phyloP scores from a whole-genome alignment of 2,113 vertebrate genomes.

The Vombatus ursinus region DNA sequence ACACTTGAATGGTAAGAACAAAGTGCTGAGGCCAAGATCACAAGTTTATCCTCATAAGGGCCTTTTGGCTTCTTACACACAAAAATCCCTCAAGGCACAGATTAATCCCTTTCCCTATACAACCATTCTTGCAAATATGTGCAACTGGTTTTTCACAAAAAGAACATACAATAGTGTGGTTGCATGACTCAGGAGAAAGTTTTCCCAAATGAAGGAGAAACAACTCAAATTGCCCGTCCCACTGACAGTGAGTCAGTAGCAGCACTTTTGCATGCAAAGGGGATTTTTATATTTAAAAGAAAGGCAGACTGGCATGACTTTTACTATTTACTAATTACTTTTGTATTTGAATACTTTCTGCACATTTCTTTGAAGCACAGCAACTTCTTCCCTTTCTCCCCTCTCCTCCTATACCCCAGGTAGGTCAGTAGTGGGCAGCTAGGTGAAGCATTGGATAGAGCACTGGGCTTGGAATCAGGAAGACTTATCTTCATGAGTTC shows the following conservation, averaged over 20 bases:
- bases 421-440: not conserved
- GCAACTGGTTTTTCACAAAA: not conserved
- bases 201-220: not conserved
- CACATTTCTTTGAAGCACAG: not conserved
- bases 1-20: not conserved
- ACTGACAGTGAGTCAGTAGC: not conserved
- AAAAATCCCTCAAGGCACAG: not conserved
- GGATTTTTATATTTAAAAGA: not conserved
- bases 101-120: not conserved
- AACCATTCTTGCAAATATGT: not conserved
- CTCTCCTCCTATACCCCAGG: not conserved
- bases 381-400: not conserved
- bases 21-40: not conserved
- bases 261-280: not conserved
- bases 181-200: not conserved
- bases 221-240: not conserved
- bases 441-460: not conserved
- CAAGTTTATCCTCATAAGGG: not conserved
- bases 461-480: not conserved
- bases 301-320: not conserved
- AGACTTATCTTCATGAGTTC: not conserved
- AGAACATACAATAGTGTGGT: not conserved
- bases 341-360: not conserved
- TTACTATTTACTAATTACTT: not conserved
- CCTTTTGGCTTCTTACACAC: not conserved